A percentile compares a stretch with the other conserved stretches of the same genome.
phyloP scores from a whole-genome alignment of 2,797 vertebrate genomes.

The Bradypodion pumilum region DNA sequence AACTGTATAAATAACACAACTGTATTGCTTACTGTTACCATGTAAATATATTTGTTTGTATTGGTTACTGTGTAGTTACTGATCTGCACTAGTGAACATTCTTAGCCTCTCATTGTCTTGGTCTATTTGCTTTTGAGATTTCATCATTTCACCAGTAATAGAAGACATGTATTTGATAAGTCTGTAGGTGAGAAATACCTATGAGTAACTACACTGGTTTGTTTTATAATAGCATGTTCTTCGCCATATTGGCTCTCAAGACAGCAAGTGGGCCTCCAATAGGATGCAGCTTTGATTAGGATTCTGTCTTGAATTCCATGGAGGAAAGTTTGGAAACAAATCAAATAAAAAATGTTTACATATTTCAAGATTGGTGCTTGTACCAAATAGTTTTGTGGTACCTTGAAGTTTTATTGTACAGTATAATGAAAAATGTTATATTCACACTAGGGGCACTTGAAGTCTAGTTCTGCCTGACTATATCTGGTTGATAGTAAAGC shows the following conservation, averaged over 20 bases:
- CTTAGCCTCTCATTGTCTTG: background rate
- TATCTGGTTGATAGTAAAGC: no score
- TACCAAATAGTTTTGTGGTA: background rate
- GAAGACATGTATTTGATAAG: background rate
- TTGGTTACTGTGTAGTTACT: background rate
- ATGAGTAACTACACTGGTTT: background rate
- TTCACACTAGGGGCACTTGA: no score
- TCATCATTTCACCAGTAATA: background rate
- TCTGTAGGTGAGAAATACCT: background rate
- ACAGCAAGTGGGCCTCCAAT: background rate
- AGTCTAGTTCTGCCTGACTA: no score
- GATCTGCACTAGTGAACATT: background rate
- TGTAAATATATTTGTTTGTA: background rate
- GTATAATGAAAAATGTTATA: background rate
- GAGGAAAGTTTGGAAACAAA: background rate
- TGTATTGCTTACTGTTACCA: background rate
- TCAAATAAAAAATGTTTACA: background rate
- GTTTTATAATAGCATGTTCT: background rate
- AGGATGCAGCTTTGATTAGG: background rate
- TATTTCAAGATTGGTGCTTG: background rate
- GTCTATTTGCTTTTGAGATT: background rate
- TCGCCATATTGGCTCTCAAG: background rate
- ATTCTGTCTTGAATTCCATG: background rate
- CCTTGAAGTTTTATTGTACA: background rate
- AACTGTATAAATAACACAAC: no score